phyloP scores from a whole-genome alignment of 2,113 vertebrate genomes.

The Thalassoma bifasciatum region DNA sequence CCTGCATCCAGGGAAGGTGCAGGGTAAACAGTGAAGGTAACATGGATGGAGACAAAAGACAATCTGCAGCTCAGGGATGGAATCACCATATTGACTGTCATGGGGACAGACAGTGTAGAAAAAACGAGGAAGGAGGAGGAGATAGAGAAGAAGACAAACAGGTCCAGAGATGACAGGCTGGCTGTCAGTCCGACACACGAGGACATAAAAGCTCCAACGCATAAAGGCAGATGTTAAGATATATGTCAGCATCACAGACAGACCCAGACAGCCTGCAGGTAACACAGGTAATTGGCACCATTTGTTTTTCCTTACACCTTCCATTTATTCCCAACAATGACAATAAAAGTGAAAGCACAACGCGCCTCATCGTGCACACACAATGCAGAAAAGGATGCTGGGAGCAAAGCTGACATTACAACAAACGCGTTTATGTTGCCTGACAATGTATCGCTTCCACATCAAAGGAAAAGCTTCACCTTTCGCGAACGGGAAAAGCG shows the following conservation, averaged over 20 bases:
- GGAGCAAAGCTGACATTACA: conserved; percentile 68
- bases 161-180: conserved; percentile 48
- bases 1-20: conserved; percentile 38
- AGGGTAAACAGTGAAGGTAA: conserved; percentile 55
- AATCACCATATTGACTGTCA: conserved; percentile 50
- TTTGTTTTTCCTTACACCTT: conserved; percentile 64
- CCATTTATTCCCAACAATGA: conserved; percentile 59
- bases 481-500: conserved; percentile 84
- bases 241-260: conserved; percentile 61
- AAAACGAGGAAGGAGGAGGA: background rate
- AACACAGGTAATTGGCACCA: conserved; percentile 58
- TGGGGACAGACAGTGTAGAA: conserved; percentile 44
- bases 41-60: conserved; percentile 58
- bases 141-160: conserved; percentile 48
- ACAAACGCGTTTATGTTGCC: conserved; percentile 60
- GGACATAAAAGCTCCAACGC: conserved; percentile 48
- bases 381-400: conserved; percentile 25
- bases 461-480: conserved; percentile 91
- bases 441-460: conserved; percentile 88
- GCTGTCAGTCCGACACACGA: conserved; percentile 35
- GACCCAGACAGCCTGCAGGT: conserved; percentile 54
- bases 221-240: conserved; percentile 59
- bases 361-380: background rate
- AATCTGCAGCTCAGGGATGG: conserved; percentile 54
- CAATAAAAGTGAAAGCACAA: conserved; percentile 39